Percentiles rank a stretch among this genome's conserved stretches.
Conservation (phyloP, 2,888 invertebrate species). For the Drosophila planitibia region DNA sequence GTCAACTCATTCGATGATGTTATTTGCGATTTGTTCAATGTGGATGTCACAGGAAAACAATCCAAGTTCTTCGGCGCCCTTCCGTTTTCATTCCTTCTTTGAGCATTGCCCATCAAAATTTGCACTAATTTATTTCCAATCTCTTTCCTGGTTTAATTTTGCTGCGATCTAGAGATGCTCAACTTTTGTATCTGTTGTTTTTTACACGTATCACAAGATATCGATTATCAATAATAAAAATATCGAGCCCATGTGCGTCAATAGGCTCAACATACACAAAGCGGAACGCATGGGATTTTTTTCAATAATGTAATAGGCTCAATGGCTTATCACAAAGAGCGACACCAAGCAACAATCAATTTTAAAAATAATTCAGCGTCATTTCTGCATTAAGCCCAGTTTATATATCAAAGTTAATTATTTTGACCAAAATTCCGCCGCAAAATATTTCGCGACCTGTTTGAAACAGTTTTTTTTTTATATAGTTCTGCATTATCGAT, state of each 20-base stretch:
- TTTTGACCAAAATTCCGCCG: no score
- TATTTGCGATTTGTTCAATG: slow-evolving; percentile 33
- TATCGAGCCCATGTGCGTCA: background rate
- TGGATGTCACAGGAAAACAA: background rate
- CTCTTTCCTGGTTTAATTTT: background rate
- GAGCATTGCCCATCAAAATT: slow-evolving; percentile 8
- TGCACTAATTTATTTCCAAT: background rate
- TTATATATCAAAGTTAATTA: no score
- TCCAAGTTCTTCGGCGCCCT: background rate
- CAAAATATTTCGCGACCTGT: no score
- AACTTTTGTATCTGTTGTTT: background rate
- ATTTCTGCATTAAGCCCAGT: no score
- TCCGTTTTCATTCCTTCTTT: slow-evolving; percentile 3
- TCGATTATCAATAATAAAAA: background rate
- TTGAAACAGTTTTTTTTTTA: background rate
- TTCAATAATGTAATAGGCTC: background rate
- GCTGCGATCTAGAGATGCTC: background rate
- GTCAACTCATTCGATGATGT: slow-evolving; percentile 52
- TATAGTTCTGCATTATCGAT: background rate
- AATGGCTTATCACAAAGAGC: background rate
- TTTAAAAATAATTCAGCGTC: background rate
- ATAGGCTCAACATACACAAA: background rate
- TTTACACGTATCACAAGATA: background rate
- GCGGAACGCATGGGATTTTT: background rate
- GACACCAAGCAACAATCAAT: background rate